Evolutionary conservation across 2,888 invertebrate species (phyloP), one percentile per base, ranked within the genome.

Genomic region (Saturnia japonica): DNA sequence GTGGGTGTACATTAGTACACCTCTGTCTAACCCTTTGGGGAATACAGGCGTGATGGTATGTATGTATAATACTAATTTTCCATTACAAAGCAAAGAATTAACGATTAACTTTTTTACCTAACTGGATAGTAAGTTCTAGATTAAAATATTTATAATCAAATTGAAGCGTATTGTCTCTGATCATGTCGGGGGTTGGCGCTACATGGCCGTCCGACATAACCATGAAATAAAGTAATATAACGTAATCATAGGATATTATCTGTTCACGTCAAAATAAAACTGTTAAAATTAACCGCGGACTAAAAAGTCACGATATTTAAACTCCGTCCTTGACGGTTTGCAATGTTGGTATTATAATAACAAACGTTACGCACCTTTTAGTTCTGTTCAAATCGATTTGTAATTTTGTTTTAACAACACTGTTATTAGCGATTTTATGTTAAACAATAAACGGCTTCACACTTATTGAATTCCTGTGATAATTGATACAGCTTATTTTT

Each of bases 271-370:
- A 62, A 28, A 16, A 34, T 62, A 34, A 34, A 62, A 9, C 34
- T 16, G 34, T 62, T 0, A 62, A 54, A 34, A 62, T 62, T 16
- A 62, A 28, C 62, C 62, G 28, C 28, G 34, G 22, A 28, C 14
- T 62, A 62, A 16, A 62, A 62, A 62, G 62, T 62, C 62, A 62
- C 62, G 62, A 16, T 22, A 12, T 62, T 34, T 34, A 62, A 62
- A 62, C 22, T 16, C 14, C 28, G 62, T 62, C 62, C 62, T 34
- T 62, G 28, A 6, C 14, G 34, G 28, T 34, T 34, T 4, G 22
- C 6, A 22, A 62, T 54, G 19, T 22, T n/a, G 22, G 22, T n/a
- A 47, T 19, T 22, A 54, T 6, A n/a, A 54, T 1, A 22, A 54
- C 11, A 22, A 9, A 22, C n/a, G 9, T 54, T 54, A 54, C 7